Evolutionary conservation across 2,113 vertebrate genomes (phyloP), one percentile per base, ranked within the genome.

Genomic region (Odocoileus hemionus): DNA sequence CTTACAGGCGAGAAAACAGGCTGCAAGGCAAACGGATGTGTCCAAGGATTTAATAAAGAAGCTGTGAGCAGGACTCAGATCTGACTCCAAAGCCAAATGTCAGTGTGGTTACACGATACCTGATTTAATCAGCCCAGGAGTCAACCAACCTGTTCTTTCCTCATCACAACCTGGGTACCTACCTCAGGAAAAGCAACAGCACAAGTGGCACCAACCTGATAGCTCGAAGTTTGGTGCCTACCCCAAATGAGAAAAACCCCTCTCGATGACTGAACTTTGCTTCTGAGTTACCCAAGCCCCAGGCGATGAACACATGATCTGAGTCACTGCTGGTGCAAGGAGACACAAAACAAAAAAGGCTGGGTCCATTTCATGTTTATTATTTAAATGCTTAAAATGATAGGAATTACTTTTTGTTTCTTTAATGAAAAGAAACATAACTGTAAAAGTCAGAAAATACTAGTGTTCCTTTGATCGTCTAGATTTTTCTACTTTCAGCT

Each of bases 371-470:
- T 57, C 50, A 19, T 84, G 80, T 94, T 94, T 94, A 97, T 95
- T 93, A 85, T 50, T 16, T 47, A 79, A 43, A 19, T 45, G 45
- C 30, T 57, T n/a, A n/a, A 80, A 87, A 55, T 80, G 54, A 23
- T 11, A 80, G 52, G 88, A 88, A 88, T 10, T 60, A 9, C 9
- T 33, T 76, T 70, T 88, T 94, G 64, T 43, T 89, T 95, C 52
- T 76, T 76, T 36, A 82, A 83, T 64, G 55, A 85, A 96, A 91
- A 92, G 36, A 91, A 88, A 76, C 43, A 84, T 43, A 82, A 88
- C 33, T 90, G 86, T 90, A 39, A 79, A 91, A 89, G 92, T 91
- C 96, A 61, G 54, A 89, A 91, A 85, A 93, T 36, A 30, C n/a
- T 33, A 28, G n/a, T 30, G 45, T 86, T 43, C 74, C 54, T 36